phyloP scores from a whole-genome alignment of 2,113 vertebrate species.

The Saccopteryx bilineata region DNA sequence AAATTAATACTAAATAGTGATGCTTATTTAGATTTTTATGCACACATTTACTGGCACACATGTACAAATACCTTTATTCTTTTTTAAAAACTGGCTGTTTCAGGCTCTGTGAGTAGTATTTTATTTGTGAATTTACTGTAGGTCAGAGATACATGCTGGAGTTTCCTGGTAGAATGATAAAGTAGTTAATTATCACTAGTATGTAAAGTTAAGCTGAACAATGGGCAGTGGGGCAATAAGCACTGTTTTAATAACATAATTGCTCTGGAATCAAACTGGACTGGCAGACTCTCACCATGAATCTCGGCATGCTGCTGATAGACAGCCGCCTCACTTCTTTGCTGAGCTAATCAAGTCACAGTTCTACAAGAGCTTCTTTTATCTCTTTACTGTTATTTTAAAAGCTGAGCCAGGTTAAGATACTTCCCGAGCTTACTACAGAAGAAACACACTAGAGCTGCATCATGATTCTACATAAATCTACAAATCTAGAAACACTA shows the following conservation, averaged over 20 bases:
- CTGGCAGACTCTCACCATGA: conserved; percentile 35
- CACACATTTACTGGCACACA: conserved; percentile 79
- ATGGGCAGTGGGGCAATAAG: conserved; percentile 55
- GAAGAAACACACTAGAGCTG: neutral
- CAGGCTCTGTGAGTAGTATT: conserved; percentile 73
- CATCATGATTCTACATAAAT: conserved; percentile 16
- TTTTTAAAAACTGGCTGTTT: conserved; percentile 81
- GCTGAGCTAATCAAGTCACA: neutral
- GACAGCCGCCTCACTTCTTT: neutral
- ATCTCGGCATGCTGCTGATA: conserved; percentile 22
- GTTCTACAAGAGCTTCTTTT: conserved; percentile 35
- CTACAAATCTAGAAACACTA: conserved; percentile 50
- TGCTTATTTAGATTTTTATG: conserved; percentile 68
- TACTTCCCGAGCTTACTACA: conserved; percentile 6
- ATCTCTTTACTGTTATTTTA: conserved; percentile 31
- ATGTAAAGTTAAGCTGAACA: conserved; percentile 81
- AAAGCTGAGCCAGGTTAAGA: conserved; percentile 7
- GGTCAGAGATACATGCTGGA: conserved; percentile 83
- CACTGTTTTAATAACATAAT: conserved; percentile 68
- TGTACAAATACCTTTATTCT: conserved; percentile 78
- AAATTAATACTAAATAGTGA: conserved; percentile 79
- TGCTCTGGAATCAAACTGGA: conserved; percentile 78
- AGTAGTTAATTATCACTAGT: conserved; percentile 85
- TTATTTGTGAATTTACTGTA: conserved; percentile 82
- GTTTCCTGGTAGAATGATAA: conserved; percentile 81